These are phyloP conservation scores for Dendrocincla fuliginosa DNA, from an alignment of 2,797 vertebrate species.

Conservation along the genomic window DNA sequence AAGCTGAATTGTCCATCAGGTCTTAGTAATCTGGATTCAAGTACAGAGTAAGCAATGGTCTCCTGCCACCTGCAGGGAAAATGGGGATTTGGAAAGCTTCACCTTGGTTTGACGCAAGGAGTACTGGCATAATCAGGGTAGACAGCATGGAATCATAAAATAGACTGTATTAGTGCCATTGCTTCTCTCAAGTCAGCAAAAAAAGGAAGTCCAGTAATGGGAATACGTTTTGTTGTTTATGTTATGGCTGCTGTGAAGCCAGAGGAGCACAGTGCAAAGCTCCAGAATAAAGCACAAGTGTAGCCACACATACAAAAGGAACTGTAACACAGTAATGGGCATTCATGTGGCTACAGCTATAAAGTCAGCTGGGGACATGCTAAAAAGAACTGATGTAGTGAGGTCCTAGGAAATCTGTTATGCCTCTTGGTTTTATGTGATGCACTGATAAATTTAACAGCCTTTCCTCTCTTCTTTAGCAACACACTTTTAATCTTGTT, in stretches of 20 bases:
- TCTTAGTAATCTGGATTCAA: not conserved
- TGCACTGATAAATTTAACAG: not conserved
- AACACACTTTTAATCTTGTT: not conserved
- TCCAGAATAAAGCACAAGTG: not conserved
- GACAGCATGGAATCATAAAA: not conserved
- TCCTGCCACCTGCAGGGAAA: conserved; percentile 27
- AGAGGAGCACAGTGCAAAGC: not conserved
- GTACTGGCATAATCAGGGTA: not conserved
- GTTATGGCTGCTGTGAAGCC: not conserved
- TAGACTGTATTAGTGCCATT: not conserved
- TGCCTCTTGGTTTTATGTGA: not conserved
- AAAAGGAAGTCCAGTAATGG: not conserved
- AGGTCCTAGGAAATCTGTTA: not conserved
- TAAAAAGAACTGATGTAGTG: not conserved
- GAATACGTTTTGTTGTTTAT: not conserved
- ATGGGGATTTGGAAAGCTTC: not conserved
- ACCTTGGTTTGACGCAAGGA: not conserved
- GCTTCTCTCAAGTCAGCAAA: not conserved
- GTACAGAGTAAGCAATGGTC: not conserved
- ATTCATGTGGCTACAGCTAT: not conserved
- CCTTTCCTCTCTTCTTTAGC: not conserved
- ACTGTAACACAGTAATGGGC: not conserved
- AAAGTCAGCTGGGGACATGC: not conserved
- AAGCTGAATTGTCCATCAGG: not conserved
- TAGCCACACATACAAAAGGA: not conserved